phyloP scores from a whole-genome alignment of 1,140 invertebrate genomes.

The Hyles vespertilio region DNA sequence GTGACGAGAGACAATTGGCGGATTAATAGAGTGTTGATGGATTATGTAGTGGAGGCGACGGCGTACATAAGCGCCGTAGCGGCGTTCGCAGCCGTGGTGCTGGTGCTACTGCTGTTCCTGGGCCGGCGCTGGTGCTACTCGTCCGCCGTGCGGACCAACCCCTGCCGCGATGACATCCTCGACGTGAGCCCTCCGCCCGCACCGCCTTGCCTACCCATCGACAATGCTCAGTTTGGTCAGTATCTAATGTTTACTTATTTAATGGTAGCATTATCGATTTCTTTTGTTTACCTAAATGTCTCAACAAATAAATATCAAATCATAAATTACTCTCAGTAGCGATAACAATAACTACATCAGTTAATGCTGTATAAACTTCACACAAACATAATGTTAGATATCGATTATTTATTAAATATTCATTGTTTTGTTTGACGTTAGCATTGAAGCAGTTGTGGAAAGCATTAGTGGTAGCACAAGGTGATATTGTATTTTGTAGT shows the following conservation, averaged over 20 bases:
- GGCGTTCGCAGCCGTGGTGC: conserved; percentile 59
- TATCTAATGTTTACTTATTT: neutral
- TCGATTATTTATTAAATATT: conserved; percentile 18
- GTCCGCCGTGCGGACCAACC: conserved; percentile 43
- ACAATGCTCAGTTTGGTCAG: conserved; percentile 66
- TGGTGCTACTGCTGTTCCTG: conserved; percentile 66
- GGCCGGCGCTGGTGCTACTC: conserved; percentile 61
- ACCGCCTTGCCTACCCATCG: conserved; percentile 42
- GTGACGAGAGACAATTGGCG: neutral
- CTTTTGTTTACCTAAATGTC: neutral
- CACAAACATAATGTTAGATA: conserved; percentile 6
- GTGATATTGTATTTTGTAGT: conserved; percentile 16
- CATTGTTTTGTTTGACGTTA: conserved; percentile 12
- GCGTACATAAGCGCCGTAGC: conserved; percentile 70
- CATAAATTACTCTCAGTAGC: too few relatives aligned
- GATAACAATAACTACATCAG: neutral
- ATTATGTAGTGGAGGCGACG: conserved; percentile 63
- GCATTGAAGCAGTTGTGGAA: conserved; percentile 10
- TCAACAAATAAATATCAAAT: too few relatives aligned
- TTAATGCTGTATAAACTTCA: neutral
- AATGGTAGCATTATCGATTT: conserved; percentile 1
- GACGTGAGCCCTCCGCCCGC: conserved; percentile 48
- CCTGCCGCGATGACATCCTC: conserved; percentile 62
- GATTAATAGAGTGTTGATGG: conserved; percentile 16
- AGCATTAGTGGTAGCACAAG: conserved; percentile 12